Base-by-base conservation (phyloP, 2,888 invertebrate species). In the Sarcophaga variegata region DNA sequence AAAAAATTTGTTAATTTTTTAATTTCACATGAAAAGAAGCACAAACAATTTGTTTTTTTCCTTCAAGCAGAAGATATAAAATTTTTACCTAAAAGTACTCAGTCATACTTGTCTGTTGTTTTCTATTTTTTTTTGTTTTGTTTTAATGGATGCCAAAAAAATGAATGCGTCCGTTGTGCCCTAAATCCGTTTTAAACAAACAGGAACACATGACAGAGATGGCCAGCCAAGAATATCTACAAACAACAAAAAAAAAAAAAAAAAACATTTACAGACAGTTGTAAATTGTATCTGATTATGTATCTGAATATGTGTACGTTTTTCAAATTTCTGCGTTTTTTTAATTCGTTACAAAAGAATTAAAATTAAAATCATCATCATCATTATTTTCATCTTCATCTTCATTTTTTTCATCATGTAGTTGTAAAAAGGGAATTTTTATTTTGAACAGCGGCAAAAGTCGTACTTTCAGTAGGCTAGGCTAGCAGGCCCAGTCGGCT, bases 151-250 rank as follows among this genome's bases (percentile, higher is more conserved):
- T 81, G 83, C 83, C 72, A 86, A 83, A 47, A 60, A 77, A 83
- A 79, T 22, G 17, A 81, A 72, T 54, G 20, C 71, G 76, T 85
- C 80, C 84, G 84, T 81, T 87, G 84, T 87, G 87, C 87, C 87
- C 87, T 84, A 87, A 87, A 87, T 87, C 87, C 87, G 84, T 84
- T 84, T 79, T 87, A 87, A 87, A 87, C 87, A 87, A 84, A 84
- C 87, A 87, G 87, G 87, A 87, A 79, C 87, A 87, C 79, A 87
- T 87, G 87, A 87, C 70, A 67, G 75, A 82, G 78, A 87, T 87
- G 75, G 84, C 84, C 84, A 87, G 87, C 87, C 84, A 84, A 87
- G 84, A 64, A 62, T 47, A 67, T 74, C 59, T 62, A 60, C 49
- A 77, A 49, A 49, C 49, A 12, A 49, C 11, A 49, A 49, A 3